Conservation (phyloP, 1,140 invertebrate genomes). For the Drosophila nannoptera region DNA sequence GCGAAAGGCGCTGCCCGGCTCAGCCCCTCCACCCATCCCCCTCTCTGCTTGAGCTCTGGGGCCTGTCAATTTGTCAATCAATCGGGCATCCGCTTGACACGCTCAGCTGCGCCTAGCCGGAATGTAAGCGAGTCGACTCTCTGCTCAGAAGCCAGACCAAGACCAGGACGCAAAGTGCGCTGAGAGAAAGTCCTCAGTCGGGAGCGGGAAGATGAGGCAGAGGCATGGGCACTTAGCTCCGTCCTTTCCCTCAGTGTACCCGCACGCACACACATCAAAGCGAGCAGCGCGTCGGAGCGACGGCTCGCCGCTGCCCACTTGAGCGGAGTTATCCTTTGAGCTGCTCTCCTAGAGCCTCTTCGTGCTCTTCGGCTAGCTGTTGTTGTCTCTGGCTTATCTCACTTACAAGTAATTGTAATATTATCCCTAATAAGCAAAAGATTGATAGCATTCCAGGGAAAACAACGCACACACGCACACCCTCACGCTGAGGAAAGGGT, state of each 20-base stretch:
- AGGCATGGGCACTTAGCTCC: background rate
- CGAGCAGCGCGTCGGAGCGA: slow-evolving; percentile 7
- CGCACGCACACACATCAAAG: slow-evolving; percentile 47
- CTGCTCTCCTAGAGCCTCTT: background rate
- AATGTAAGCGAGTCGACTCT: slow-evolving; percentile 34
- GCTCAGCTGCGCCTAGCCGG: slow-evolving; percentile 1
- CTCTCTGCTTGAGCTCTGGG: background rate
- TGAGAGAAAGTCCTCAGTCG: background rate
- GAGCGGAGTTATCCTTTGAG: slow-evolving; percentile 52
- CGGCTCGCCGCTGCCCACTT: slow-evolving; percentile 41
- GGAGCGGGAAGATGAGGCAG: background rate
- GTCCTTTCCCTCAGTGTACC: background rate
- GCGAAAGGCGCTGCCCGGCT: slow-evolving; percentile 9
- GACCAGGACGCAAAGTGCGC: background rate
- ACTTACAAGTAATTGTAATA: slow-evolving; percentile 77
- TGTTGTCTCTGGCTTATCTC: slow-evolving; percentile 58
- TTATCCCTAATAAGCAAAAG: slow-evolving; percentile 77
- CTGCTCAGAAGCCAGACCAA: slow-evolving; percentile 54
- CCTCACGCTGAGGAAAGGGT: background rate
- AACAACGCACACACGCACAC: slow-evolving; percentile 26
- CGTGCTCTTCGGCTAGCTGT: background rate
- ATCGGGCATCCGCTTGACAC: slow-evolving; percentile 19
- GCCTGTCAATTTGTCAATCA: slow-evolving; percentile 62
- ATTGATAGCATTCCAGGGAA: slow-evolving; percentile 75
- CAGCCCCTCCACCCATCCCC: background rate